Conservation (phyloP, 2,113 vertebrate species). For the Prolemur simus region DNA sequence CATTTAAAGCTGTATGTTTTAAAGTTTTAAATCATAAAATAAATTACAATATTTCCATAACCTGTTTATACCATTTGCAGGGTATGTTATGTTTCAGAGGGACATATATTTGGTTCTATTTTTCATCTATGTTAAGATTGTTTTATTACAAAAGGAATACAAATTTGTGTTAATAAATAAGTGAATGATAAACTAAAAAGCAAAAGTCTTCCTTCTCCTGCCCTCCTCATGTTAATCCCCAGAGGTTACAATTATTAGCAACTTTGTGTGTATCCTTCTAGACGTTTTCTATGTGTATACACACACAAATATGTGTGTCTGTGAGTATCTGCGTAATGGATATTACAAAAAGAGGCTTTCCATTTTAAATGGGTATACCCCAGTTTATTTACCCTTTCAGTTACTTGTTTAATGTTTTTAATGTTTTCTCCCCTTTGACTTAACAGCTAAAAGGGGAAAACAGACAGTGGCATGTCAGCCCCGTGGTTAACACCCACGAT, state of each 20-base stretch:
- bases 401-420: not conserved
- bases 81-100: not conserved
- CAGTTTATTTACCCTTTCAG: not conserved
- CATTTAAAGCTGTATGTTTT: not conserved
- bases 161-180: not conserved
- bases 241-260: not conserved
- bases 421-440: not conserved
- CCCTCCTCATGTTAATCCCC: not conserved
- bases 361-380: not conserved
- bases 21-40: not conserved
- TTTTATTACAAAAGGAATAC: not conserved
- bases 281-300: not conserved
- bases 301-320: accelerated
- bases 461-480: not conserved
- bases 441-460: not conserved
- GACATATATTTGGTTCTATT: not conserved
- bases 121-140: not conserved
- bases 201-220: not conserved
- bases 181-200: not conserved
- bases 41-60: not conserved
- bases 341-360: not conserved
- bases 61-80: not conserved
- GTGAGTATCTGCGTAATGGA: accelerated
- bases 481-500: too few species aligned
- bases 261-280: not conserved